Evolutionary conservation across 2,888 invertebrate species (phyloP).

Genomic region (Poecilobothrus nobilitatus): DNA sequence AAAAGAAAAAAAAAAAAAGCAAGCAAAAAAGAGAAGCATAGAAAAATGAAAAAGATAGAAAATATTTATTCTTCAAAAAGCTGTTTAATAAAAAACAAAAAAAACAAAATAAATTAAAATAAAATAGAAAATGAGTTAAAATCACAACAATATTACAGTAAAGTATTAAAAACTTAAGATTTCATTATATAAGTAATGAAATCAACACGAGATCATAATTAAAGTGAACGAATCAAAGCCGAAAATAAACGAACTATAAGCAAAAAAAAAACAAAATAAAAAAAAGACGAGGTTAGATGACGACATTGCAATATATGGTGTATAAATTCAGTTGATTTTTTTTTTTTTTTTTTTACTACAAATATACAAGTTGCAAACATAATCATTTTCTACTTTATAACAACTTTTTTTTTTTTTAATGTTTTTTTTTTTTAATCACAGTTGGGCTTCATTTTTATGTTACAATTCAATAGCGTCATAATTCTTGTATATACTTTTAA

Average conservation of each 20-base stretch:
- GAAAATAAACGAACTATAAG: no score
- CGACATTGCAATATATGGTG: not conserved
- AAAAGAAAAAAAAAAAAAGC: no score
- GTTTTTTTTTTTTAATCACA: not conserved
- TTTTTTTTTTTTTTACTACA: no score
- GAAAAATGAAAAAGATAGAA: no score
- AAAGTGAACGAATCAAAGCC: not conserved
- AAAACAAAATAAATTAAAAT: not conserved
- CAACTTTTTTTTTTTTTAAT: no score
- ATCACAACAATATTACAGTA: no score
- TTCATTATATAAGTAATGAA: not conserved
- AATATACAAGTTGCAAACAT: no score
- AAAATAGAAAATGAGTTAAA: not conserved
- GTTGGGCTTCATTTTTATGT: not conserved
- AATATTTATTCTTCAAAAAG: not conserved
- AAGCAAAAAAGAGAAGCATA: no score
- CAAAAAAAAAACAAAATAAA: not conserved
- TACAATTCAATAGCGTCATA: not conserved
- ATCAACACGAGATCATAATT: not conserved
- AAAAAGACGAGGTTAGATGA: not conserved
- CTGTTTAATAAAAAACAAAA: not conserved
- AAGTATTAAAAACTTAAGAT: not conserved
- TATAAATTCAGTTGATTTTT: no score
- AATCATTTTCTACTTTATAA: no score
- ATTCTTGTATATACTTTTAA: no score